Percentiles rank a stretch among this genome's conserved stretches.
Evolutionary conservation across 2,113 vertebrate genomes (phyloP).

Genomic region (Myiozetetes cayanensis): DNA sequence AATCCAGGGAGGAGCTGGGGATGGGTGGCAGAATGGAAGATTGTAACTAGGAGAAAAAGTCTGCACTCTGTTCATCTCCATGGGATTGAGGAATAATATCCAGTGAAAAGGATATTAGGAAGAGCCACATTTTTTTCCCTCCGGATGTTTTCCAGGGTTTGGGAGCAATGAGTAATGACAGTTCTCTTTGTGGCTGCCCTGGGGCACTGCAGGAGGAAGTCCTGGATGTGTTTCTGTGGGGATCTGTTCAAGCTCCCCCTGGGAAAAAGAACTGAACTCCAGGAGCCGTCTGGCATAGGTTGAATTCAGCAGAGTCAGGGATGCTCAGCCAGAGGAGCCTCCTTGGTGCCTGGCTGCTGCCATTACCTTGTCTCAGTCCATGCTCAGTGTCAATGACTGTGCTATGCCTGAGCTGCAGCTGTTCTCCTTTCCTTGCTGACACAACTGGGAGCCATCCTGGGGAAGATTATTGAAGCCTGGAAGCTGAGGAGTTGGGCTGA

Average conservation of each 20-base stretch:
- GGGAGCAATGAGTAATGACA: background rate
- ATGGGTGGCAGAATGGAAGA: background rate
- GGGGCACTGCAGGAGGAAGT: background rate
- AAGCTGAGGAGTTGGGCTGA: background rate
- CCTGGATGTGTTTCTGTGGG: background rate
- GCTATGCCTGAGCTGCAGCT: background rate
- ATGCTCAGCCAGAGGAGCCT: background rate
- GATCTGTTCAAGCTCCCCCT: background rate
- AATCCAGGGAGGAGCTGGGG: background rate
- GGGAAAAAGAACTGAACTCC: background rate
- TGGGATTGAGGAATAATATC: background rate
- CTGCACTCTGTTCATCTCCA: background rate
- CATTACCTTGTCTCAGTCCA: background rate
- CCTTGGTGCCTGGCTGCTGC: background rate
- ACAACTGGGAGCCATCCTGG: background rate
- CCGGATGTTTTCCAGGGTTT: background rate
- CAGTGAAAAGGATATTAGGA: background rate
- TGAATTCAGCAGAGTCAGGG: background rate
- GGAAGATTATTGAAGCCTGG: background rate
- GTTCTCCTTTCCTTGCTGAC: background rate
- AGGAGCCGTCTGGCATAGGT: background rate
- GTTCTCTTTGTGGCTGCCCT: background rate
- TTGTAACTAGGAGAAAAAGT: background rate
- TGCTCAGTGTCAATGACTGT: accelerated
- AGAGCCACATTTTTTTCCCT: background rate